Evolutionary conservation across 2,113 vertebrate genomes (phyloP).

Genomic region (Ptilonorhynchus violaceus): DNA sequence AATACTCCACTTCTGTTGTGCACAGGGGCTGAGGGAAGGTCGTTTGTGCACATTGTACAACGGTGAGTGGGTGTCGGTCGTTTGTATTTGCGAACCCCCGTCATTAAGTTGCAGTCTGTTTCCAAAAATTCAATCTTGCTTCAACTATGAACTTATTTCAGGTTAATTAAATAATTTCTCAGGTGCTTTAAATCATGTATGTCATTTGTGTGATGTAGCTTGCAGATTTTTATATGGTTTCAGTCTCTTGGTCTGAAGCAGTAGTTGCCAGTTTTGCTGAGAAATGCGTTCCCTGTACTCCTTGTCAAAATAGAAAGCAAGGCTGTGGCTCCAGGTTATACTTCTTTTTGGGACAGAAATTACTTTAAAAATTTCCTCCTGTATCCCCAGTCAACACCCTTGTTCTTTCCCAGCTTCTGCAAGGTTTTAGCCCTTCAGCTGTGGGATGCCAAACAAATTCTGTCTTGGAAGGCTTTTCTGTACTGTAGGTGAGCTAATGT

Average conservation of each 20-base stretch:
- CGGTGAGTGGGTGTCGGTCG: neutral
- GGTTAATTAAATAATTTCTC: neutral
- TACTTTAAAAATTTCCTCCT: neutral
- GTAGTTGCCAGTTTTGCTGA: neutral
- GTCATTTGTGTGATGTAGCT: neutral
- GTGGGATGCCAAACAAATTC: neutral
- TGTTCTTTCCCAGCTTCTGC: neutral
- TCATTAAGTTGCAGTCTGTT: neutral
- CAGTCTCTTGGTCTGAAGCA: neutral
- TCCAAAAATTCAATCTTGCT: neutral
- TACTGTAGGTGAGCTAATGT: neutral
- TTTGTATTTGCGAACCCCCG: neutral
- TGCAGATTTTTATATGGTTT: neutral
- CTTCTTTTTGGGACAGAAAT: neutral
- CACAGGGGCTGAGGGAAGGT: neutral
- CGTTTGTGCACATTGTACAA: accelerated
- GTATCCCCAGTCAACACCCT: neutral
- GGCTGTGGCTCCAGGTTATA: neutral
- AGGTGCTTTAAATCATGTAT: neutral
- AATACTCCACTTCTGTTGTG: neutral
- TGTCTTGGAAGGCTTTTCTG: neutral
- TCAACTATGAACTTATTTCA: neutral
- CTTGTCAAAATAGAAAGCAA: neutral
- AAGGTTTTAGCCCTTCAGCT: neutral
- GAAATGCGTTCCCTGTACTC: neutral